Evolutionary conservation across 1,140 invertebrate species (phyloP), one percentile per base, ranked within the genome.

Genomic region (Ceratina australensis): DNA sequence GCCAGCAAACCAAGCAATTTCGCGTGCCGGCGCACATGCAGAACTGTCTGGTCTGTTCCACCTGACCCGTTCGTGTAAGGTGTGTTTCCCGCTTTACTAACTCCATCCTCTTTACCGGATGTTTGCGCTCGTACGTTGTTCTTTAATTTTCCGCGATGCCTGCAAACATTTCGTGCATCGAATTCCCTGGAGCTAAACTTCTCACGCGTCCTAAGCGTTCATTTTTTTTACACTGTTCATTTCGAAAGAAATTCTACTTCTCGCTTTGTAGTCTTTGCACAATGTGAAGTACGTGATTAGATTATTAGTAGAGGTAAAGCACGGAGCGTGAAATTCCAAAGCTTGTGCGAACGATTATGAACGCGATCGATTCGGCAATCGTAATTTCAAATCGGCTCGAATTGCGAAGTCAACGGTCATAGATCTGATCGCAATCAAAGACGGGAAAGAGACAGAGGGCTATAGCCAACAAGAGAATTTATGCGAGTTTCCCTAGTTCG

Each of bases 401-500:
- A 42, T 42, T 0, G 33, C 33, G 10, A 10, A 42, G 5, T 42
- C 33, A 42, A 42, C 33, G 33, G 10, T 42, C 33, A 42, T 42
- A 42, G 33, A 42, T 42, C 5, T 10, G 33, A 42, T 42, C 33
- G 33, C 33, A 42, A 42, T 42, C 33, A 42, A 42, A 42, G 33
- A 10, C 5, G 33, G 5, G 33, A 42, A 42, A 42, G 33, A 42
- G 33, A 42, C 33, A 10, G 33, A 42, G 77, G 59, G 49, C 50
- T 77, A 64, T 71, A 66, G 81, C 77, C 85, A 83, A 82, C 80
- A 66, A 69, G 80, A 22, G 67, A 82, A 82, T 82, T 83, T 83
- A 71, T 61, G 69, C 76, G 80, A 71, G 65, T 83, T 75, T 79
- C 71, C 60, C 76, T 73, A 65, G 42, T 7, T 42, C 33, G 33